These are phyloP conservation scores for Drosophila mayri DNA, from an alignment of 1,140 invertebrate genomes.

Conservation along the genomic window DNA sequence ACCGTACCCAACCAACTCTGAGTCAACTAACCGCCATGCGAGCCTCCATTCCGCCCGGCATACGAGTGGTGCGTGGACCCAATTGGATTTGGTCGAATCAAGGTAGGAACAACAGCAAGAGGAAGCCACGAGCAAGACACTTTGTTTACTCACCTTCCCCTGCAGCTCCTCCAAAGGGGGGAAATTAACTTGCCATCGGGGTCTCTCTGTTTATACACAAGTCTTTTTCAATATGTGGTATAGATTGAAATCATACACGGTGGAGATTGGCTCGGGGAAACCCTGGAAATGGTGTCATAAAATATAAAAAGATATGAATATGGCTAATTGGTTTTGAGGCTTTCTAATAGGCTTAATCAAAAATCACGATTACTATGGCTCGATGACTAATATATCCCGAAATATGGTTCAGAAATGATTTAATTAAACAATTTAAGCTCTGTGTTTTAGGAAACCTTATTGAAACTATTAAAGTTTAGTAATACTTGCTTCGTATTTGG, in stretches of 20 bases:
- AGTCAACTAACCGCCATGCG: conserved; percentile 65
- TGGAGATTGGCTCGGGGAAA: conserved; percentile 12
- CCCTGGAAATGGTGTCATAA: conserved; percentile 9
- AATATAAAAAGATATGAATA: conserved; percentile 1
- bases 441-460: background rate
- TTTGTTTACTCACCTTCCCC: conserved; percentile 60
- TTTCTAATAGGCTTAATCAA: background rate
- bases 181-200: conserved; percentile 62
- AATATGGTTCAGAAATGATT: background rate
- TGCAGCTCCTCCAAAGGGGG: background rate
- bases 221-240: conserved; percentile 46
- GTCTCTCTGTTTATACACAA: conserved; percentile 16
- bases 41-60: conserved; percentile 86
- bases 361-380: background rate
- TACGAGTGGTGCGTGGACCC: conserved; percentile 92
- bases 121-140: conserved; percentile 28
- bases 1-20: conserved; percentile 5
- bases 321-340: background rate
- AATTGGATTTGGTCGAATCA: conserved; percentile 94
- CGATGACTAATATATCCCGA: background rate
- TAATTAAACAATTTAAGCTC: background rate
- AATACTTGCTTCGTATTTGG: background rate
- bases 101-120: conserved; percentile 79
- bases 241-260: conserved; percentile 11
- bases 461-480: background rate